These are phyloP conservation scores for Neoaliturus tenellus DNA, from an alignment of 2,888 invertebrate species.

Conservation along the genomic window DNA sequence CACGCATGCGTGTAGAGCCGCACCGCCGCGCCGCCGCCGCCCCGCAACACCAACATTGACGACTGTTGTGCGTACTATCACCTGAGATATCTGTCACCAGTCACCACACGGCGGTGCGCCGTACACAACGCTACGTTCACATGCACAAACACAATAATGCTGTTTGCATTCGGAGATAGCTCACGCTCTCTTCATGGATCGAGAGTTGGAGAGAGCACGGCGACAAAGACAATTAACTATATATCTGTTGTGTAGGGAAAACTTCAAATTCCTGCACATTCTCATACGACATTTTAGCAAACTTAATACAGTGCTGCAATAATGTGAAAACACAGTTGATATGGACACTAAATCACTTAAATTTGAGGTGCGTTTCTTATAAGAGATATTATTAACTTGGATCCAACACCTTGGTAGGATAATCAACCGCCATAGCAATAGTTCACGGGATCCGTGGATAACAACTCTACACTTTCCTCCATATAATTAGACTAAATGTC, in stretches of 20 bases:
- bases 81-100: conserved; percentile 8
- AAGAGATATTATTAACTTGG: no score
- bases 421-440: no score
- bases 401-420: no score
- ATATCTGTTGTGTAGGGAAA: background rate
- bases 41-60: background rate
- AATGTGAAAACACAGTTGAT: no score
- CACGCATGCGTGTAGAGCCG: background rate
- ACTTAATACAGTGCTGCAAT: no score
- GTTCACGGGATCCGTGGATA: no score
- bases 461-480: conserved; percentile 5
- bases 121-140: background rate
- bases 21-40: background rate
- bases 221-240: no score
- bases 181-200: background rate
- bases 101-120: background rate
- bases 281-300: no score
- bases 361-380: no score
- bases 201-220: background rate
- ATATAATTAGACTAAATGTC: conserved; percentile 13
- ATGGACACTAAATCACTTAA: no score
- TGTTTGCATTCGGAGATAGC: background rate
- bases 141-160: background rate
- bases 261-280: background rate
- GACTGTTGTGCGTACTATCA: no score